Evolutionary conservation across 2,888 invertebrate species (phyloP), one percentile per base, ranked within the genome.

Genomic region (Baronia brevicornis): DNA sequence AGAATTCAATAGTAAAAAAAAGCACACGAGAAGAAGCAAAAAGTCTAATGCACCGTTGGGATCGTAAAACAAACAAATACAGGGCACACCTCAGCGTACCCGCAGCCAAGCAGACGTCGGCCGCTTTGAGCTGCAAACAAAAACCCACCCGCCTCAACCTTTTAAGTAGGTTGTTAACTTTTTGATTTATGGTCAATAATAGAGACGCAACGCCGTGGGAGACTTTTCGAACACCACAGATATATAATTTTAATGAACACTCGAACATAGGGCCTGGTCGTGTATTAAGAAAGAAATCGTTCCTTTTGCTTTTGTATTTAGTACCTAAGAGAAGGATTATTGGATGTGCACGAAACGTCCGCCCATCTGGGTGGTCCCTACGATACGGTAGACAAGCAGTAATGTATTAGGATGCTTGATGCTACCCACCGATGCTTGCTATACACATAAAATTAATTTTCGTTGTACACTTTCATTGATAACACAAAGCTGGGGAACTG

Each of bases 101-200:
- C 62, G 67, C 62, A 67, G 71, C 67, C 69, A 55, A 48, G 51
- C 48, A 60, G 67, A 59, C 70, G 75, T 58, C 78, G 79, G 80
- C 49, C 48, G 73, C 79, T 84, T 84, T 82, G 80, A 80, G 71
- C 63, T 50, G 44, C 65, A 51, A 54, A 79, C 78, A 80, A 84
- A 84, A 84, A 80, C 79, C 70, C 52, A 68, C 65, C 73, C 74
- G 67, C 62, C 71, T 65, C 65, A 70, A 72, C 73, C 80, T 84
- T 80, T 80, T 84, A 82, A 82, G 80, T 77, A 82, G 78, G 84
- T 84, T 82, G 84, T 84, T 84, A 84, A 82, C 78, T 77, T 84
- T 84, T 82, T 82, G 84, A 84, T 84, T 84, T 82, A 84, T 79
- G 74, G 71, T 72, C 79, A 80, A 82, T 82, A 84, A 84, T 84